Evolutionary conservation across 2,113 vertebrate genomes (phyloP), one percentile per base, ranked within the genome.

Genomic region (Python bivittatus): DNA sequence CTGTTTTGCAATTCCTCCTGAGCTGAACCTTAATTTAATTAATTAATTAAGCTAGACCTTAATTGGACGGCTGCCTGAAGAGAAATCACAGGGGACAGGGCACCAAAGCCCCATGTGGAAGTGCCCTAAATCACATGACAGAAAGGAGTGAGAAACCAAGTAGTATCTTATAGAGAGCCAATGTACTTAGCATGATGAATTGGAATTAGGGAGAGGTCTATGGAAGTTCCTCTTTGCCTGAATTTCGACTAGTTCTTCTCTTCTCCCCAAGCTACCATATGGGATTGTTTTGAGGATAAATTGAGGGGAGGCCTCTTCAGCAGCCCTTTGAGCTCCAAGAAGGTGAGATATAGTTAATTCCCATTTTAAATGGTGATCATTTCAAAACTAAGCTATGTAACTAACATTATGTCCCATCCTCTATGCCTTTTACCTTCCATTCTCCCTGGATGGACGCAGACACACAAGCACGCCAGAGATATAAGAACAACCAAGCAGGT

Each of bases 401-500:
- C 86, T 92, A 53, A 52, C 54, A 86, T 5, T 89, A 4, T 83
- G 27, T 92, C 90, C 79, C 90, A 0, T 1, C 84, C 61, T 88
- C 53, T 48, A 42, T 58, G 42, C 38, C 17, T 48, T 88, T 10
- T 29, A 33, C 27, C 91, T 92, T 27, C 61, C 17, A 6, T 92
- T 58, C 27, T 44, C 27, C 5, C 7, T 88, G 42, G 29, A 17
- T 88, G 42, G 29, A 17, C 48, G 4, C 48, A 53, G 12, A 84
- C 42, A 25, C 2, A 54, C 38, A 91, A 54, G 29, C 33, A 84
- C n/a, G n/a, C 17, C 44, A 25, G 38, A 89, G 52, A 89, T 79
- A 44, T 38, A 83, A 90, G 33, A 92, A 96, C 93, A 58, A 91
- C 27, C 38, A 92, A 94, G 86, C 57, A 64, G 88, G 29, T 93